phyloP scores from a whole-genome alignment of 2,888 invertebrate genomes.

The Celastrina argiolus region DNA sequence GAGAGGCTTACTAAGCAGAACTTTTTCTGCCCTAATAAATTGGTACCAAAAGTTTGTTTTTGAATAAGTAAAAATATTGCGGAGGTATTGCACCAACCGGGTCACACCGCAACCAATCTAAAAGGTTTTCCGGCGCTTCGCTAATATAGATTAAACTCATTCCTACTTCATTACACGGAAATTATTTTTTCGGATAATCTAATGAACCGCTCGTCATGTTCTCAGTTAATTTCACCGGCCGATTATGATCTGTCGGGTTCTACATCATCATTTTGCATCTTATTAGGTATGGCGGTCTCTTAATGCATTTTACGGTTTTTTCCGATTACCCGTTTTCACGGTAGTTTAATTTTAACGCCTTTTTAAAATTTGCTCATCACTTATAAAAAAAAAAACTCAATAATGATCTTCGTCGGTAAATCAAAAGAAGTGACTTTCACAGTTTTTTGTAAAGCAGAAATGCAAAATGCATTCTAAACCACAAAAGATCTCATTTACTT shows the following conservation, averaged over 20 bases:
- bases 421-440: not conserved
- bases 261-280: conserved; percentile 21
- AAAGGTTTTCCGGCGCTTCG: conserved; percentile 26
- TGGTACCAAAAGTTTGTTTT: not conserved
- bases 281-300: conserved; percentile 14
- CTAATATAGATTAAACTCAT: conserved; percentile 39
- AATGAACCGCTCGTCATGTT: conserved; percentile 15
- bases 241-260: conserved; percentile 13
- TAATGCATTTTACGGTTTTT: conserved; percentile 20
- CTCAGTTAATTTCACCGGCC: conserved; percentile 17
- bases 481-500: not conserved
- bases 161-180: conserved; percentile 35
- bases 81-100: not conserved
- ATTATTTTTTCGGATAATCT: conserved; percentile 29
- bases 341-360: conserved; percentile 18
- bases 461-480: not conserved
- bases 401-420: conserved; percentile 13
- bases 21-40: not conserved
- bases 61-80: not conserved
- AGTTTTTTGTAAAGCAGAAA: conserved; percentile 1
- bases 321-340: conserved; percentile 16
- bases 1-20: no score
- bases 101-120: conserved; percentile 24
- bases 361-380: conserved; percentile 5
- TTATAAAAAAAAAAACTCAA: not conserved